A percentile compares a stretch with the other conserved stretches of the same genome.
phyloP scores from a whole-genome alignment of 2,888 invertebrate species.

The Platycnemis pennipes region DNA sequence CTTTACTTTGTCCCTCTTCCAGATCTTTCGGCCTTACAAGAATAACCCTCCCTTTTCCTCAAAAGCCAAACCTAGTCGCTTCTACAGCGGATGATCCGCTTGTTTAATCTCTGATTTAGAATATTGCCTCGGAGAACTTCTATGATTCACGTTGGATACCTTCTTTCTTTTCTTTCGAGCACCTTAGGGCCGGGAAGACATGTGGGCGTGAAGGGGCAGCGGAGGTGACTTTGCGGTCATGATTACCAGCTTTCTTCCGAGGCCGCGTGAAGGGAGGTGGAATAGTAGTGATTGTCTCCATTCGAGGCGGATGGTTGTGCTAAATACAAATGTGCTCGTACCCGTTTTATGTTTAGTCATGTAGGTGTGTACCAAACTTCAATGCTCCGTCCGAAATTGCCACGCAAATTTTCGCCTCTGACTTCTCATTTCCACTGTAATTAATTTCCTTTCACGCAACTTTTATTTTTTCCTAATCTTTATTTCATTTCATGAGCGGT shows the following conservation, averaged over 20 bases:
- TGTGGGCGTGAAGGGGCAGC: constrained; percentile 51
- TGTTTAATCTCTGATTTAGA: neutral
- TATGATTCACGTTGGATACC: neutral
- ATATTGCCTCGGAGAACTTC: neutral
- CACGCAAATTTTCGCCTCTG: neutral
- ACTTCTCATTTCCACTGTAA: neutral
- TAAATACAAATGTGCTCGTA: neutral
- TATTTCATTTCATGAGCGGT: neutral
- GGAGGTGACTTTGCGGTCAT: constrained; percentile 45
- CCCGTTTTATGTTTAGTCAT: neutral
- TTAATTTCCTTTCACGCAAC: neutral
- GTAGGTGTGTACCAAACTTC: neutral
- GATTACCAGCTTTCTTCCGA: constrained; percentile 20
- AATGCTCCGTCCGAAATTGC: neutral
- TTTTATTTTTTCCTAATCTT: neutral
- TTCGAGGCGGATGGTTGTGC: neutral
- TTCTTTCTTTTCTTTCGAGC: neutral
- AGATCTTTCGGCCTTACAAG: neutral
- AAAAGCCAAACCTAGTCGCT: neutral
- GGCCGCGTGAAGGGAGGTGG: neutral
- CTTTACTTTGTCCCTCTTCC: neutral
- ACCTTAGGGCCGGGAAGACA: constrained; percentile 31
- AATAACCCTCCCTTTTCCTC: neutral
- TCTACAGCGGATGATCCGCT: neutral
- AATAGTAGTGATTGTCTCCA: neutral